phyloP scores from a whole-genome alignment of 1,140 invertebrate genomes.

The Chionoecetes opilio region DNA sequence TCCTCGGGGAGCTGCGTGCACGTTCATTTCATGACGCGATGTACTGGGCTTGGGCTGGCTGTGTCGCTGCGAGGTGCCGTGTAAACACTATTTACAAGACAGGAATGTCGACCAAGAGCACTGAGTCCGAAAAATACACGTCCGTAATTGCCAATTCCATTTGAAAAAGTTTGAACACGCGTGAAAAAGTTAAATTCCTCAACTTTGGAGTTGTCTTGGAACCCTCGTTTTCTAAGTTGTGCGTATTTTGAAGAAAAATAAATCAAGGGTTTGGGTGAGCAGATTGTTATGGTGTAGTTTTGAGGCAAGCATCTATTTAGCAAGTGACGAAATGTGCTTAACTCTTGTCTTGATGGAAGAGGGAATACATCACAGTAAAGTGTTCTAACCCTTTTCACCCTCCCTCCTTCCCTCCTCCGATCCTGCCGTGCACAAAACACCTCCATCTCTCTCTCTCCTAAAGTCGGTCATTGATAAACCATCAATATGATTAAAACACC shows the following conservation, averaged over 20 bases:
- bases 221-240: background rate
- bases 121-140: background rate
- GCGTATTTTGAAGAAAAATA: background rate
- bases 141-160: background rate
- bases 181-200: background rate
- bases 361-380: no score
- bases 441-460: background rate
- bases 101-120: background rate
- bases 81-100: background rate
- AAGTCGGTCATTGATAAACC: slow-evolving; percentile 20
- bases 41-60: no score
- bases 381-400: background rate
- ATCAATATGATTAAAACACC: slow-evolving; percentile 30
- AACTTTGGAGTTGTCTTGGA: background rate
- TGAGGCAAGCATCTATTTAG: background rate
- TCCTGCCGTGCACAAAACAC: slow-evolving; percentile 10
- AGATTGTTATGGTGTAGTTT: background rate
- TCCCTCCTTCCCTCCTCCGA: background rate
- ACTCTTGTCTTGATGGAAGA: no score
- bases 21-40: no score
- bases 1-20: no score
- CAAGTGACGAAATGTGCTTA: background rate
- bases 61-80: background rate
- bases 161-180: background rate
- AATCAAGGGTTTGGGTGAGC: background rate